These are phyloP conservation scores for Actinia tenebrosa DNA, from an alignment of 64 coral and sea anemone genomes.

Conservation along the genomic window DNA sequence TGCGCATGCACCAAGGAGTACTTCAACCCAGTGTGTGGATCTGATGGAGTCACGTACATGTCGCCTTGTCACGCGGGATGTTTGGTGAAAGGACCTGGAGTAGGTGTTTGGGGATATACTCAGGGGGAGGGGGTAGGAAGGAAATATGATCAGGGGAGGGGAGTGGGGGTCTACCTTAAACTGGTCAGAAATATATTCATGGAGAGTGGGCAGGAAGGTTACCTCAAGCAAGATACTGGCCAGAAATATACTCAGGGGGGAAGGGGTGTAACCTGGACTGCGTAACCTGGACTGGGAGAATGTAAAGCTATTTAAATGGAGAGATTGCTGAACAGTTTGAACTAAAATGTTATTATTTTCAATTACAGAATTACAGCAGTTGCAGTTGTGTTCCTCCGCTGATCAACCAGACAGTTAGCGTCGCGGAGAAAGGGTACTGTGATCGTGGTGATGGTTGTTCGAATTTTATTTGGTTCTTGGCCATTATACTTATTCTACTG, in stretches of 20 bases:
- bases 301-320: too few species aligned
- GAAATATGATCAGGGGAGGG: not conserved
- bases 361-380: slow-evolving; percentile 52
- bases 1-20: slow-evolving; percentile 61
- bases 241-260: not conserved
- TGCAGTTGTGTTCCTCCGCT: slow-evolving; percentile 63
- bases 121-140: not conserved
- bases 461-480: slow-evolving; percentile 74
- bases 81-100: not conserved
- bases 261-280: too few species aligned
- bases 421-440: slow-evolving; percentile 64
- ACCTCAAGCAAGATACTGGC: not conserved
- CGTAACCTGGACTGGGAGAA: too few species aligned
- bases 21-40: slow-evolving; percentile 86
- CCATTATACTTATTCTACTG: slow-evolving; percentile 41
- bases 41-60: slow-evolving; percentile 80
- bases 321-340: not conserved
- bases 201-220: not conserved
- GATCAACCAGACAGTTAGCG: slow-evolving; percentile 33
- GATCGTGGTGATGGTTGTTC: slow-evolving; percentile 56
- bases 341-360: not conserved
- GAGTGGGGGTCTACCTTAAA: too few species aligned
- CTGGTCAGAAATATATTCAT: not conserved
- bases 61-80: slow-evolving; percentile 94
- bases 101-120: not conserved